Base-by-base conservation (phyloP, 2,888 invertebrate genomes). In the Drosophila lutescens region DNA sequence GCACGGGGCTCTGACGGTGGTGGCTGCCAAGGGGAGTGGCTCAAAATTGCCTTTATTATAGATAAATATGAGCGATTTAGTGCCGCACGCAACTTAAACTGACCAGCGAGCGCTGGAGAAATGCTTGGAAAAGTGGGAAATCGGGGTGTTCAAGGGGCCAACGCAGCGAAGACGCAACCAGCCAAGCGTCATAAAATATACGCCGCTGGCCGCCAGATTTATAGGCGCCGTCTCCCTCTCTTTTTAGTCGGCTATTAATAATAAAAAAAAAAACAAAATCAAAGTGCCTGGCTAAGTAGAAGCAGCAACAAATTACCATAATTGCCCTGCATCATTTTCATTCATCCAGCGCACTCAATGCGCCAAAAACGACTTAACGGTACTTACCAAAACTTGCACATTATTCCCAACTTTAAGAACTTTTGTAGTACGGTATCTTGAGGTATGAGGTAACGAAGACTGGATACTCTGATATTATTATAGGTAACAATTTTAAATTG, bases 11-110 rank as follows among this genome's bases (percentile, higher is more conserved):
- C 30, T 10, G 23, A 36, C 46, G 41, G 58, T 15, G 44, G 15
- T 51, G 40, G 47, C 41, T 51, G 53, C 40, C 30, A 36, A 36
- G 43, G 54, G 36, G 49, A 60, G 57, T 56, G 71, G 36, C 60
- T 65, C 69, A 63, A 86, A 82, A 86, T 82, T 82, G 82, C 87
- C 87, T 83, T 86, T 86, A 82, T 86, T 82, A 81, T 84, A 82
- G 82, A 82, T 82, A 82, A 82, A 86, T 82, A 81, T 81, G 81
- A 71, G 62, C 86, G 79, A 86, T 86, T 80, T 76, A 71, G 69
- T 84, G 79, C 72, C 74, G 63, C 87, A 84, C 82, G 82, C 87
- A 86, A 84, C 76, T 76, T 76, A 65, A 38, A 36, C 56, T 46
- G 49, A 32, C 67, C 67, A 50, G 47, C 34, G 49, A 43, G 63